Evolutionary conservation across 2,113 vertebrate species (phyloP).

Genomic region (Plecturocebus donacophilus): DNA sequence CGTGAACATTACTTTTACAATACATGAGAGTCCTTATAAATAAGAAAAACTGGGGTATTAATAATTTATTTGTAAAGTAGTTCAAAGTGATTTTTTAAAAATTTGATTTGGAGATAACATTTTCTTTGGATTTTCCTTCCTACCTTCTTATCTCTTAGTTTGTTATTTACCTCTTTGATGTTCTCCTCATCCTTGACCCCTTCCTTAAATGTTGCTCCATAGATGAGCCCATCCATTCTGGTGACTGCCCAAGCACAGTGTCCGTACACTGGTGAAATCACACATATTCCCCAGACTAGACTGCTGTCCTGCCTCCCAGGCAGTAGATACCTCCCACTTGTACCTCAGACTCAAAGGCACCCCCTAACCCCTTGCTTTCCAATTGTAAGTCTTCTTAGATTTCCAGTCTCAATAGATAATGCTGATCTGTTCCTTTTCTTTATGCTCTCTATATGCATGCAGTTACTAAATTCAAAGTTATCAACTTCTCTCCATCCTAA

Average conservation of each 20-base stretch:
- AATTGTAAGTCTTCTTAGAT: neutral
- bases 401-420: neutral
- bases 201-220: neutral
- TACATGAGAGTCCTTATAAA: neutral
- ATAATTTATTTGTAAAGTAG: conserved; percentile 22
- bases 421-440: neutral
- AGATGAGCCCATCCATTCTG: neutral
- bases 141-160: neutral
- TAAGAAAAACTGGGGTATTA: neutral
- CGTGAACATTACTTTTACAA: conserved; percentile 12
- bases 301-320: neutral
- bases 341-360: neutral
- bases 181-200: neutral
- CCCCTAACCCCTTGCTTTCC: neutral
- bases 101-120: neutral
- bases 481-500: neutral
- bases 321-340: neutral
- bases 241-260: neutral
- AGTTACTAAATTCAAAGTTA: neutral
- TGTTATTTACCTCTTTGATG: neutral
- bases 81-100: neutral
- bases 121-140: neutral
- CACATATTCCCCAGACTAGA: neutral
- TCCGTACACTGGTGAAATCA: too few relatives aligned
- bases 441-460: neutral